Conservation (phyloP, 2,113 vertebrate genomes). For the Hypocryptadius cinnamomeus region DNA sequence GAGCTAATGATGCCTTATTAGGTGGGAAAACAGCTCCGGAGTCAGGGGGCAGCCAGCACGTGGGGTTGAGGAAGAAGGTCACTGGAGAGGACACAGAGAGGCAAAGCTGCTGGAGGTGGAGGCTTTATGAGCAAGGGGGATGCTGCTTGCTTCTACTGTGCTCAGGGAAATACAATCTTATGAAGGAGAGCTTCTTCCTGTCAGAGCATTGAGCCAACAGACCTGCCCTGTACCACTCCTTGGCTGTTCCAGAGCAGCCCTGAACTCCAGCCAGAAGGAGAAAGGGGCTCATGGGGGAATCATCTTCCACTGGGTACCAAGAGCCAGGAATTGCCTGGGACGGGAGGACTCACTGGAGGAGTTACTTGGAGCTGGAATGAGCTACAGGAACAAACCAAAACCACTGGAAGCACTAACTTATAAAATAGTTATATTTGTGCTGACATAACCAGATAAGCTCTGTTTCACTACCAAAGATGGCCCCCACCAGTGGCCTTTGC, state of each 20-base stretch:
- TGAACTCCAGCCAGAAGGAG: not conserved
- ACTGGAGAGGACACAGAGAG: not conserved
- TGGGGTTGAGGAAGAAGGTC: not conserved
- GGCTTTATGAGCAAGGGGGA: not conserved
- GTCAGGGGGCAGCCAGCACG: not conserved
- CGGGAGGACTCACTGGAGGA: not conserved
- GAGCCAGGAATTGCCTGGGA: not conserved
- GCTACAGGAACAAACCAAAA: not conserved
- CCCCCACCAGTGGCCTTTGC: not conserved
- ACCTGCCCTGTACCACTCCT: not conserved
- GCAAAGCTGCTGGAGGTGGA: not conserved
- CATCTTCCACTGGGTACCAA: not conserved
- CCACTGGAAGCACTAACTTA: not conserved
- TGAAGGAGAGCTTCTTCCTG: not conserved
- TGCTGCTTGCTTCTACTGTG: not conserved
- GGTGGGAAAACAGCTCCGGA: not conserved
- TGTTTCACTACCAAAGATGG: not conserved
- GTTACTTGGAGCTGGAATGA: not conserved
- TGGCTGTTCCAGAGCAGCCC: not conserved
- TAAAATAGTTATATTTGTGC: conserved; percentile 36
- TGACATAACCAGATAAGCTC: conserved; percentile 10
- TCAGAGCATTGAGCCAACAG: not conserved
- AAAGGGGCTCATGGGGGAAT: not conserved
- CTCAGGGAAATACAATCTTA: not conserved
- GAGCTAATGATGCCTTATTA: not conserved